Conservation (phyloP, 2,113 vertebrate species). For the Eonycteris spelaea region DNA sequence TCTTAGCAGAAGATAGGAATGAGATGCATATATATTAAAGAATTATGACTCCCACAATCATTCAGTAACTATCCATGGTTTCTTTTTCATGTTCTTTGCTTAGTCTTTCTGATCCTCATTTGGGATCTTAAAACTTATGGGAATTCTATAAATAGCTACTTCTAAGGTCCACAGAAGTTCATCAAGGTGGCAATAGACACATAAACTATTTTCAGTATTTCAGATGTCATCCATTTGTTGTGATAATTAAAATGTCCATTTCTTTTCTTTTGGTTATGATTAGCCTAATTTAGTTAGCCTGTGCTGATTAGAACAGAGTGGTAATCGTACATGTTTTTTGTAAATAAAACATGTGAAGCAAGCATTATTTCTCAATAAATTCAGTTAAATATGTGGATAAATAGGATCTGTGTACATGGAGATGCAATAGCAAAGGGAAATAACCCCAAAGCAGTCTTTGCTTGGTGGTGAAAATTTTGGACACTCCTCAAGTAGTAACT, state of each 20-base stretch:
- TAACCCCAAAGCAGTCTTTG: not conserved
- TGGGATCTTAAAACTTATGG: not conserved
- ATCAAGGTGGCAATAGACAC: not conserved
- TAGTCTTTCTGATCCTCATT: not conserved
- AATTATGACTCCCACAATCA: not conserved
- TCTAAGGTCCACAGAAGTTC: not conserved
- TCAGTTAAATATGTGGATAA: not conserved
- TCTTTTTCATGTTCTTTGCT: not conserved
- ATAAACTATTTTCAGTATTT: slow-evolving; percentile 22
- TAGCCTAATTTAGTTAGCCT: not conserved
- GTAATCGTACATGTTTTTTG: not conserved
- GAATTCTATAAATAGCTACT: not conserved
- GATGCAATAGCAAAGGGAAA: not conserved
- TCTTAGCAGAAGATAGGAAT: not conserved
- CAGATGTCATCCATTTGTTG: not conserved
- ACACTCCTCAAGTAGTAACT: not conserved
- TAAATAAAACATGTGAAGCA: slow-evolving; percentile 4
- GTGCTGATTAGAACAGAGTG: not conserved
- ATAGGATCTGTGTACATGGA: not conserved
- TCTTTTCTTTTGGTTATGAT: not conserved
- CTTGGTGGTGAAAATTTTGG: not conserved
- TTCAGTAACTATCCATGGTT: not conserved
- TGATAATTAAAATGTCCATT: not conserved
- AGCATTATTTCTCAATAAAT: not conserved
- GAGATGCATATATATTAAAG: not conserved